Evolutionary conservation across 2,797 vertebrate species (phyloP), one percentile per base, ranked within the genome.

Genomic region (Arremon aurantiirostris): DNA sequence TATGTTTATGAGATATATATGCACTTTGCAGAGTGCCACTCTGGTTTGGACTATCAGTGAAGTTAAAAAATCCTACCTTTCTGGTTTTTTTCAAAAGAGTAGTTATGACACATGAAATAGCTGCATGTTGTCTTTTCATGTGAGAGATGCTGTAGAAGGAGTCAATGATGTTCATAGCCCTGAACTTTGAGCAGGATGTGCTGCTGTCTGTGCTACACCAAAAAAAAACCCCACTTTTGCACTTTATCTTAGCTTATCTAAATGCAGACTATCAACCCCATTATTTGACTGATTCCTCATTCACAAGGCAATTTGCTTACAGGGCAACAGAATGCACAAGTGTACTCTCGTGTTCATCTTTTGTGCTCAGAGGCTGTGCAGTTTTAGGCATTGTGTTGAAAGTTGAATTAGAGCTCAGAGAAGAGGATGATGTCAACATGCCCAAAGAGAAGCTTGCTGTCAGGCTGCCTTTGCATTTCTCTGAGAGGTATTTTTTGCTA

Each of bases 231-330:
- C 14, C 44, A 76, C 89, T 91, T 88, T 52, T 82, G 83, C 55
- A 9, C 83, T 86, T 94, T 87, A 79, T 91, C 47, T 93, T 78
- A 84, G 61, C 66, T 93, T 72, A 95, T 88, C 75, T 86, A 90
- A 94, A 85, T 81, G 82, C 60, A 91, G 80, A 37, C 87, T 90
- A n/a, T 87, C 71, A 70, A 93, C 34, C 23, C 26, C 71, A 93
- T 96, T 93, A 90, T 96, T 76, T 95, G 78, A 55, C 89, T 90
- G 93, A 95, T 89, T 95, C 89, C 86, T 95, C 85, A 65, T 92
- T 86, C 90, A 90, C 89, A 94, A 95, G 96, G 94, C 89, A 95
- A 88, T 96, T 72, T 96, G 95, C 95, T 96, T 94, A 96, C 90
- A 68, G 90, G 52, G 89, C 96, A 96, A 8, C 85, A 94, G 87